phyloP scores from a whole-genome alignment of 2,888 invertebrate species.

The Taenaris catops region DNA sequence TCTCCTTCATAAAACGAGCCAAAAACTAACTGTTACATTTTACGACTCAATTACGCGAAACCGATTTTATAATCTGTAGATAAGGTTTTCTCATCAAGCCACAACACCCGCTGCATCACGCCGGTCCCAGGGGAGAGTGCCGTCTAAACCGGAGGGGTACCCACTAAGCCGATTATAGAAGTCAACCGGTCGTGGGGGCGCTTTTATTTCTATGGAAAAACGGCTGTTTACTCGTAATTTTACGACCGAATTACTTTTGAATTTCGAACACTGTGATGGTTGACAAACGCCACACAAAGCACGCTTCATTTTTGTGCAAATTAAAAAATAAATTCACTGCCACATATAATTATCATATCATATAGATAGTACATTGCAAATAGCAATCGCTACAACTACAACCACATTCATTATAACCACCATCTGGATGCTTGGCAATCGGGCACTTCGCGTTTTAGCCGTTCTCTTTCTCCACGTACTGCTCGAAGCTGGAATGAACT shows the following conservation, averaged over 20 bases:
- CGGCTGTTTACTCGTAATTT: conserved; percentile 76
- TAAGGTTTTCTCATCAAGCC: conserved; percentile 73
- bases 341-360: no score
- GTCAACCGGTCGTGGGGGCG: conserved; percentile 60
- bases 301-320: conserved; percentile 1
- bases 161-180: conserved; percentile 74
- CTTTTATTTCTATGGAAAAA: conserved; percentile 72
- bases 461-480: no score
- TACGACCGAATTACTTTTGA: conserved; percentile 74
- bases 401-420: no score
- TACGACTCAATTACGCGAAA: conserved; percentile 74
- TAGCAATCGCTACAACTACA: no score
- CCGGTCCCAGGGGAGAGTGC: conserved; percentile 46
- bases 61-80: conserved; percentile 72
- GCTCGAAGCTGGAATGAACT: no score
- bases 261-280: conserved; percentile 67
- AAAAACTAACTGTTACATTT: conserved; percentile 35
- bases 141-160: conserved; percentile 49
- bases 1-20: conserved; percentile 4
- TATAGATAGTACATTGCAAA: no score
- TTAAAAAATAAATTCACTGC: no score
- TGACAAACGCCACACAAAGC: conserved; percentile 56
- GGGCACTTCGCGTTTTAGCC: no score
- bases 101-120: conserved; percentile 62
- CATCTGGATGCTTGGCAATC: no score